phyloP scores from a whole-genome alignment of 1,140 invertebrate species.

The Coelopa frigida region DNA sequence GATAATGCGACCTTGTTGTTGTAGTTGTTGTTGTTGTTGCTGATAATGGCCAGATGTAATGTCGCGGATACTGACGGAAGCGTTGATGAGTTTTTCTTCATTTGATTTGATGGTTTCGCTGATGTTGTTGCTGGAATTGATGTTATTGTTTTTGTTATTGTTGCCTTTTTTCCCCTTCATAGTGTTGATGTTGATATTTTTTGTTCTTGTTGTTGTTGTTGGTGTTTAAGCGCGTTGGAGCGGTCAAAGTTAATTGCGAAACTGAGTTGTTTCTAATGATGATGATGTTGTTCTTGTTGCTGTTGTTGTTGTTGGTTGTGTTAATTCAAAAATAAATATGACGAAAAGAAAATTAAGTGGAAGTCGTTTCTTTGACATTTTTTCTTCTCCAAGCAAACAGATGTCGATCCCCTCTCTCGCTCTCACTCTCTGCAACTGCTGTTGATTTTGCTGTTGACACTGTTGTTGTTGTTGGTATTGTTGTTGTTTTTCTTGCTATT shows the following conservation, averaged over 20 bases:
- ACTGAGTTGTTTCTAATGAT: neutral
- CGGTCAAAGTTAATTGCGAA: slow-evolving; percentile 14
- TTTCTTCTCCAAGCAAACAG: no score
- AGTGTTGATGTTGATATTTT: neutral
- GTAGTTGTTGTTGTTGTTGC: slow-evolving; percentile 1
- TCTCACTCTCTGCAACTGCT: no score
- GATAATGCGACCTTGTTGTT: no score
- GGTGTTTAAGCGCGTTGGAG: slow-evolving; percentile 6
- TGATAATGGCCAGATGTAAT: no score
- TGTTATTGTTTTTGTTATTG: neutral
- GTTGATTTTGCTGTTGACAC: neutral
- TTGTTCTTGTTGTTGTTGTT: neutral
- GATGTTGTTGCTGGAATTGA: no score
- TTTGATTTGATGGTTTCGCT: no score
- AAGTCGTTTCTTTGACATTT: no score
- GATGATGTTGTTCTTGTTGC: slow-evolving; percentile 1
- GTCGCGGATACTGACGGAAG: no score
- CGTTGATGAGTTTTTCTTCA: no score
- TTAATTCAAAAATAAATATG: no score
- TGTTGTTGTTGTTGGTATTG: slow-evolving; percentile 2
- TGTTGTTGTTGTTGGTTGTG: slow-evolving; percentile 2
- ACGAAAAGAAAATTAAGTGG: no score
- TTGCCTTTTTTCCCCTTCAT: neutral
- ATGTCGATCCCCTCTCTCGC: no score
- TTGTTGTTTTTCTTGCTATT: slow-evolving; percentile 4